phyloP scores from a whole-genome alignment of 2,113 vertebrate species.

The Cryptomyrus ogoouensis region DNA sequence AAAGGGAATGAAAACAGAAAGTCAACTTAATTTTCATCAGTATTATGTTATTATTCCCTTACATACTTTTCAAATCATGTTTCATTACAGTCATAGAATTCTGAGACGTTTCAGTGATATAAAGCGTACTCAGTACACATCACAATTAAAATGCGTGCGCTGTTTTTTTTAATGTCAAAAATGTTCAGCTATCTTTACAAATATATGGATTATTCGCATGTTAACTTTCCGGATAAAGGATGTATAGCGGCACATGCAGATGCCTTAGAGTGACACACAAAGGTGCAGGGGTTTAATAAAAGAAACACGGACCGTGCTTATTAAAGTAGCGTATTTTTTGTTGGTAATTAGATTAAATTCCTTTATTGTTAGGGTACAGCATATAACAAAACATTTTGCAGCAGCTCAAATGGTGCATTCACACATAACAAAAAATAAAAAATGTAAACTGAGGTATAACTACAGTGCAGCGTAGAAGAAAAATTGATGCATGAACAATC shows the following conservation, averaged over 20 bases:
- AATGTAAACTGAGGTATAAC: neutral
- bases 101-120: neutral
- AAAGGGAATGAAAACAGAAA: conserved; percentile 36
- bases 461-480: neutral
- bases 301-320: neutral
- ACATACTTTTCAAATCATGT: neutral
- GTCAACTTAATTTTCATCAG: conserved; percentile 29
- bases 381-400: neutral
- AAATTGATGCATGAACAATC: neutral
- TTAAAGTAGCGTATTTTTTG: neutral
- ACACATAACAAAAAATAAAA: neutral
- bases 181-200: neutral
- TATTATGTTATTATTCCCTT: neutral
- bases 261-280: neutral
- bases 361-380: neutral
- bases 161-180: neutral
- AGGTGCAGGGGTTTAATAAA: neutral
- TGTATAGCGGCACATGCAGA: neutral
- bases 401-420: neutral
- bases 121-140: neutral
- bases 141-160: neutral
- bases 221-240: neutral
- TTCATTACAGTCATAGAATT: neutral
- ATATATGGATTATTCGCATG: neutral
- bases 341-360: neutral